These are phyloP conservation scores for Cephalopachus bancanus DNA, from an alignment of 2,797 vertebrate species.

Conservation along the genomic window DNA sequence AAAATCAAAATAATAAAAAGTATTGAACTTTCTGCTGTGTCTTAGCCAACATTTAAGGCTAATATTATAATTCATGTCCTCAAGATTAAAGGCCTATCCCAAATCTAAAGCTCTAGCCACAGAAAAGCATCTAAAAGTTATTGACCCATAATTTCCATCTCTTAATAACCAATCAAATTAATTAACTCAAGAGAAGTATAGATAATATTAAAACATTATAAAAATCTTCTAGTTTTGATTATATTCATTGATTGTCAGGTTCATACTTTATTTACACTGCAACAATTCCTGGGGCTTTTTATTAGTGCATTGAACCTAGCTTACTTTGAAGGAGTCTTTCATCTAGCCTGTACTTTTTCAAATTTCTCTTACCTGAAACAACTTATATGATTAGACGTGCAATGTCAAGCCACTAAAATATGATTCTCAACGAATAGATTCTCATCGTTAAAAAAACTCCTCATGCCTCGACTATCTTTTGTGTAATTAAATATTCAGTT, in stretches of 20 bases:
- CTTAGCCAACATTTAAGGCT: background rate
- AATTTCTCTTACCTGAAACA: background rate
- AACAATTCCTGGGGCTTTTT: slow-evolving; percentile 27
- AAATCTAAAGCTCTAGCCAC: background rate
- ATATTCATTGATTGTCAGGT: background rate
- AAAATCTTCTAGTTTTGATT: slow-evolving; percentile 38
- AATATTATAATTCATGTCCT: background rate
- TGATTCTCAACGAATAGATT: background rate
- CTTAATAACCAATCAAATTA: background rate
- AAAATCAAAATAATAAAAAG: too few relatives aligned
- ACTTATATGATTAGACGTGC: background rate
- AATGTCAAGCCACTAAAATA: slow-evolving; percentile 19
- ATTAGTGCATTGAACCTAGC: background rate
- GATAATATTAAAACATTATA: slow-evolving; percentile 13
- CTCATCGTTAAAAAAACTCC: background rate
- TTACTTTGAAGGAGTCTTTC: slow-evolving; percentile 9
- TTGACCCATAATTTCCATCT: background rate
- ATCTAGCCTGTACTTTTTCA: slow-evolving; percentile 34
- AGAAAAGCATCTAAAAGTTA: background rate
- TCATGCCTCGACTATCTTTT: slow-evolving; percentile 27
- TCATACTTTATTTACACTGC: background rate
- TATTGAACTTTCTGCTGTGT: background rate
- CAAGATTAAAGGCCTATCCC: background rate
- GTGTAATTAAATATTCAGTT: slow-evolving; percentile 5
- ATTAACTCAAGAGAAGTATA: background rate